A percentile compares a stretch with the other conserved stretches of the same genome.
Conservation (phyloP, 2,797 vertebrate genomes). For the Hemibagrus guttatus region DNA sequence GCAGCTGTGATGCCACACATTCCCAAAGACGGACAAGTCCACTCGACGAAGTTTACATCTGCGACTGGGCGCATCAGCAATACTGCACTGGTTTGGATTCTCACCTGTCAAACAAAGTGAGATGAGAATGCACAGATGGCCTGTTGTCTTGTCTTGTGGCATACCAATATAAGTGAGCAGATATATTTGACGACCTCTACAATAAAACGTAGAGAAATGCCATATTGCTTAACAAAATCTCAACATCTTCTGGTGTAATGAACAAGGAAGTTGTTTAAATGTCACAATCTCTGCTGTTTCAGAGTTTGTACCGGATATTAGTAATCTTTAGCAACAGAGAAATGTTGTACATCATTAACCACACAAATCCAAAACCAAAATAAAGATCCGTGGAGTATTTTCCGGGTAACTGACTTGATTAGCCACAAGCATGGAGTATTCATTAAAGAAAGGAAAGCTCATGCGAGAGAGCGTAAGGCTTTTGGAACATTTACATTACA, state of each 20-base stretch:
- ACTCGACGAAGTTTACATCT: neutral
- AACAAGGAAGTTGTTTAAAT: neutral
- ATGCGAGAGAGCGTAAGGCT: conserved; percentile 22
- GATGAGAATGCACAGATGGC: neutral
- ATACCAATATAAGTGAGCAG: neutral
- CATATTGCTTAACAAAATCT: neutral
- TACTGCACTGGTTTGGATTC: neutral
- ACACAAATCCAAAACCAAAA: neutral
- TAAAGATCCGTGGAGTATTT: neutral
- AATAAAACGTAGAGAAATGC: neutral
- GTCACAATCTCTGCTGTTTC: neutral
- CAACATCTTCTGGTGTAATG: neutral
- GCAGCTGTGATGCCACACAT: conserved; percentile 33
- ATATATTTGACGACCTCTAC: neutral
- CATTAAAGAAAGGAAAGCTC: conserved; percentile 12
- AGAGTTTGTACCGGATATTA: conserved; percentile 1
- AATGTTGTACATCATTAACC: neutral
- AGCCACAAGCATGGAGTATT: neutral
- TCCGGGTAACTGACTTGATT: neutral
- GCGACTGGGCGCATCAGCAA: neutral
- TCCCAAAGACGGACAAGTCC: conserved; percentile 20
- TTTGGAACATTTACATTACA: conserved; percentile 48
- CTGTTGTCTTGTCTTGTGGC: neutral
- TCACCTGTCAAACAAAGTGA: conserved; percentile 8
- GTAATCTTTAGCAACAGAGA: neutral